These are phyloP conservation scores for Andrena camellia DNA, from an alignment of 2,888 invertebrate genomes.

Conservation along the genomic window DNA sequence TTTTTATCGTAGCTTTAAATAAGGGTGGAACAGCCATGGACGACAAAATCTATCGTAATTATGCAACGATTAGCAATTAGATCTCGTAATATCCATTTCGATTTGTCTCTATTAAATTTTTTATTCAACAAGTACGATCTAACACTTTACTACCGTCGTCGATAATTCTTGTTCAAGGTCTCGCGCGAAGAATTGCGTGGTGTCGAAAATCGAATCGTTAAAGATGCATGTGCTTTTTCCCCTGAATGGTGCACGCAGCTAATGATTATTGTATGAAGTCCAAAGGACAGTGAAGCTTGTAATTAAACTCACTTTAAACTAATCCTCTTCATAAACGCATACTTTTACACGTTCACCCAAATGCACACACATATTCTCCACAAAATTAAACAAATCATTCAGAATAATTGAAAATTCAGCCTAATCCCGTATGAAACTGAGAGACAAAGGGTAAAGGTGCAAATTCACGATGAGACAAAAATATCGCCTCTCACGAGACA, in stretches of 20 bases:
- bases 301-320: no score
- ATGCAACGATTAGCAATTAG: not conserved
- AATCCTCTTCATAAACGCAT: no score
- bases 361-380: no score
- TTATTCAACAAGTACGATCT: not conserved
- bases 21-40: not conserved
- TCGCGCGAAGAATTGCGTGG: not conserved
- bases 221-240: not conserved
- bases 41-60: not conserved
- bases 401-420: no score
- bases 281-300: no score
- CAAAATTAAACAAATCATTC: no score
- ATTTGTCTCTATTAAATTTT: conserved; percentile 9
- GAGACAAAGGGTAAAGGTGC: no score
- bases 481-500: no score
- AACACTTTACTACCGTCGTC: not conserved
- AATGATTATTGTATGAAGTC: not conserved
- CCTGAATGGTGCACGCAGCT: not conserved
- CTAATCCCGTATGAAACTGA: no score
- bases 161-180: conserved; percentile 2
- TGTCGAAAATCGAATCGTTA: not conserved
- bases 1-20: not conserved
- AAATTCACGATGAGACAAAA: no score
- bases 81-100: not conserved
- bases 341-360: no score